Base-by-base conservation (phyloP, 2,888 invertebrate species). In the Lomographa bimaculata region DNA sequence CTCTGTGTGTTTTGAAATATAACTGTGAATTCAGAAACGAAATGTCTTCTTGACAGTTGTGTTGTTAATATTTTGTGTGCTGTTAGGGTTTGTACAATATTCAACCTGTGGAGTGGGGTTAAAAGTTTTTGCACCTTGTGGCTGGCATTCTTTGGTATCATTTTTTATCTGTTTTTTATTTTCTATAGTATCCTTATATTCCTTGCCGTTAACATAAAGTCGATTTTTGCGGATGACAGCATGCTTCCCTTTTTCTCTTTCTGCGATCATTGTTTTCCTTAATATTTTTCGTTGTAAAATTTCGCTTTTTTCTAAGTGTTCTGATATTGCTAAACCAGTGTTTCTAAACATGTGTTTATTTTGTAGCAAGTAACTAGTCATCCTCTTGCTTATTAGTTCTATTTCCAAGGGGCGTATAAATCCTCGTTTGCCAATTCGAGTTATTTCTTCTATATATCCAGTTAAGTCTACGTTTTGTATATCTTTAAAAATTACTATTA, bases 1-100 rank as follows among this genome's bases (percentile, higher is more conserved):
- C 30, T 30, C 9, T 25, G 21, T 5, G 8, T 24, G 11, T 38
- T 38, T 30, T 38, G 38, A 7, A 25, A 38, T 7, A 38, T 7
- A 11, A 19, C 11, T 11, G 2, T 7, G 6, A 23, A 19, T 2
- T 30, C 19, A 9, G 4, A 4, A 0, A 12, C 38, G 38, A 38
- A 38, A 38, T 10, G 18, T 10, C 7, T 17, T 5, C n/a, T 14
- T 0, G 5, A n/a, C 2, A 7, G 7, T 8, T 6, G 1, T 27
- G 2, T 0, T 5, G 9, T 16, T 17, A 1, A 8, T 10, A 1
- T 23, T 23, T 23, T 23, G 5, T 11, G 2, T 7, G 17, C n/a
- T 10, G 10, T 6, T 6, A 9, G 9, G 2, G 5, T 27, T 1
- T 17, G 2, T 29, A n/a, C n/a, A n/a, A n/a, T n/a, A n/a, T 19